Evolutionary conservation across 1,140 invertebrate genomes (phyloP).

Genomic region (Leguminivora glycinivorella): DNA sequence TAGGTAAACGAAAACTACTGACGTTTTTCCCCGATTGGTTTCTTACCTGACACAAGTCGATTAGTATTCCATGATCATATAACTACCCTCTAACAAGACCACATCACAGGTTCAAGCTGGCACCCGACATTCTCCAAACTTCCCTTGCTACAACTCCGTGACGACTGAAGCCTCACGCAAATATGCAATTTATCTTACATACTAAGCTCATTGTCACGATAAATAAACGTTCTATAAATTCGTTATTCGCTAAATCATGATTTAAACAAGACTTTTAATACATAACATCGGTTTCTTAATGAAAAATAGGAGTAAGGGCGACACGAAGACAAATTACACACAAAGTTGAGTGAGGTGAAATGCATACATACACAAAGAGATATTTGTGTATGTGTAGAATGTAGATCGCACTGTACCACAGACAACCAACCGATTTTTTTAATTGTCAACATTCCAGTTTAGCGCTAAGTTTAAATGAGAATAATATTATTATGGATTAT

Average conservation of each 20-base stretch:
- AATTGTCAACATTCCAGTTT: not conserved
- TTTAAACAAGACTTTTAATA: constrained; percentile 30
- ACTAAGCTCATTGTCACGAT: constrained; percentile 40
- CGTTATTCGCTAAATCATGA: constrained; percentile 35
- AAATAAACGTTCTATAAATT: constrained; percentile 33
- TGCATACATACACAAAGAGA: constrained; percentile 28
- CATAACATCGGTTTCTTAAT: constrained; percentile 40
- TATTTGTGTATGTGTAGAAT: constrained; percentile 29
- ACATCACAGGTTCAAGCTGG: constrained; percentile 29
- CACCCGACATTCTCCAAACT: constrained; percentile 42
- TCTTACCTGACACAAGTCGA: constrained; percentile 25
- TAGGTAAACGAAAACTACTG: constrained; percentile 16
- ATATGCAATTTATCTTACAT: constrained; percentile 35
- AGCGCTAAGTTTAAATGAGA: not conserved
- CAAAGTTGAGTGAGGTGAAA: constrained; percentile 28
- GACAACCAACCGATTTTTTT: constrained; percentile 2
- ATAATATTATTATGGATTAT: not conserved
- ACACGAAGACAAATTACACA: constrained; percentile 58
- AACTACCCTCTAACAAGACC: constrained; percentile 20
- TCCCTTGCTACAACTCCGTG: constrained; percentile 35
- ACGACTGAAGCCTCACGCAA: constrained; percentile 43
- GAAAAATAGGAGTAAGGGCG: constrained; percentile 42
- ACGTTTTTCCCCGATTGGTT: constrained; percentile 2
- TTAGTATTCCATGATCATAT: constrained; percentile 10
- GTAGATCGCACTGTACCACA: constrained; percentile 25